Percentiles rank a stretch among this genome's conserved stretches.
Evolutionary conservation across 2,113 vertebrate genomes (phyloP).

Genomic region (Nestor notabilis): DNA sequence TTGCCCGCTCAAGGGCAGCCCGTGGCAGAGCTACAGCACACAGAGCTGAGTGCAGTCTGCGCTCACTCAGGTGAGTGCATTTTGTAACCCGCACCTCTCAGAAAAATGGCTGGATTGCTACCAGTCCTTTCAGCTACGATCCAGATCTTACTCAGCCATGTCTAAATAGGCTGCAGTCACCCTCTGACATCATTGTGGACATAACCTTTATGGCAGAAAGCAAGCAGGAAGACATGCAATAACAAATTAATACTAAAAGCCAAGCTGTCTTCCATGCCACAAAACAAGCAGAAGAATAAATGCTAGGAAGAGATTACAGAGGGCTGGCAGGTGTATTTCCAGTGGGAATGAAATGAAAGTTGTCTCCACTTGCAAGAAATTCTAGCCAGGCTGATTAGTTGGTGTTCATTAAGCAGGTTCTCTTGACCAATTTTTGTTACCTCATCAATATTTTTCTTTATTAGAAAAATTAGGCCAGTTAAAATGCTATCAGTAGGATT

Average conservation of each 20-base stretch:
- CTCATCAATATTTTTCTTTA: slow-evolving; percentile 2
- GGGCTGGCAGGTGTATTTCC: neutral
- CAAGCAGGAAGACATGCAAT: neutral
- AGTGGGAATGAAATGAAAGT: neutral
- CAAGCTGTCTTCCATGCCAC: neutral
- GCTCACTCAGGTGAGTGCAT: neutral
- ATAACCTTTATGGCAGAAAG: neutral
- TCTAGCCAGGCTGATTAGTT: neutral
- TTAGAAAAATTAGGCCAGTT: slow-evolving; percentile 24
- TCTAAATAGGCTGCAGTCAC: neutral
- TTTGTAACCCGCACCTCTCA: neutral
- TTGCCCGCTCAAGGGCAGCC: neutral
- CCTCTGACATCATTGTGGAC: neutral
- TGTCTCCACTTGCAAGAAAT: neutral
- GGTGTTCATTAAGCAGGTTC: neutral
- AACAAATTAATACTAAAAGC: neutral
- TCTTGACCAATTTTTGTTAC: neutral
- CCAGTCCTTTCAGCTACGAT: neutral
- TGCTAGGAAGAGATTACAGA: neutral
- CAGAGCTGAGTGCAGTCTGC: neutral
- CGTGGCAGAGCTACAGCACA: neutral
- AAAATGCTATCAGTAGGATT: slow-evolving; percentile 9
- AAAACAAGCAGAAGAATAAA: neutral
- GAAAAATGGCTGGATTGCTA: neutral
- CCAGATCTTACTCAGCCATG: neutral